Evolutionary conservation across 2,797 vertebrate species (phyloP).

Genomic region (Valencia hispanica): DNA sequence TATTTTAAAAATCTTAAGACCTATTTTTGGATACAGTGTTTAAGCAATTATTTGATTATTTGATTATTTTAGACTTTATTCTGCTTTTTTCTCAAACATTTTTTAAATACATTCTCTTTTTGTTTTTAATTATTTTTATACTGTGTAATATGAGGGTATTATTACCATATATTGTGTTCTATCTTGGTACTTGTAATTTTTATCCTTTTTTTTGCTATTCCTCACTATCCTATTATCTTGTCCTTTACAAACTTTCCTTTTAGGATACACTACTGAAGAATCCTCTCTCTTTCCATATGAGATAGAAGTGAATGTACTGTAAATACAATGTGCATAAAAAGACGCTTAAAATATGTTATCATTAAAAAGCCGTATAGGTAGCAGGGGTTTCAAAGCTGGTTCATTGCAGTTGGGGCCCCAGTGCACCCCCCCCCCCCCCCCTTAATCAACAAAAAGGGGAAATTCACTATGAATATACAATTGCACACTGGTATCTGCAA

Average conservation of each 20-base stretch:
- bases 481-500: background rate
- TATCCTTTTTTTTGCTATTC: background rate
- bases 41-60: background rate
- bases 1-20: background rate
- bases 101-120: background rate
- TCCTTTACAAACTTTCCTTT: background rate
- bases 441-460: no score
- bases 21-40: background rate
- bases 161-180: background rate
- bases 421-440: no score
- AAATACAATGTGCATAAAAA: background rate
- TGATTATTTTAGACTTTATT: background rate
- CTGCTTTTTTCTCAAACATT: background rate
- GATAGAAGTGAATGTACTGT: background rate
- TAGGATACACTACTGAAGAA: background rate
- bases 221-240: background rate
- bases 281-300: no score
- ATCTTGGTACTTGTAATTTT: background rate
- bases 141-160: background rate
- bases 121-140: background rate
- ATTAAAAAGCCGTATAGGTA: background rate
- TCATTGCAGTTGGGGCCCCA: no score
- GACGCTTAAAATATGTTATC: background rate
- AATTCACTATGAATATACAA: background rate
- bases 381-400: no score